Conservation (phyloP, 2,797 vertebrate species). For the Sebastiscus tertius region DNA sequence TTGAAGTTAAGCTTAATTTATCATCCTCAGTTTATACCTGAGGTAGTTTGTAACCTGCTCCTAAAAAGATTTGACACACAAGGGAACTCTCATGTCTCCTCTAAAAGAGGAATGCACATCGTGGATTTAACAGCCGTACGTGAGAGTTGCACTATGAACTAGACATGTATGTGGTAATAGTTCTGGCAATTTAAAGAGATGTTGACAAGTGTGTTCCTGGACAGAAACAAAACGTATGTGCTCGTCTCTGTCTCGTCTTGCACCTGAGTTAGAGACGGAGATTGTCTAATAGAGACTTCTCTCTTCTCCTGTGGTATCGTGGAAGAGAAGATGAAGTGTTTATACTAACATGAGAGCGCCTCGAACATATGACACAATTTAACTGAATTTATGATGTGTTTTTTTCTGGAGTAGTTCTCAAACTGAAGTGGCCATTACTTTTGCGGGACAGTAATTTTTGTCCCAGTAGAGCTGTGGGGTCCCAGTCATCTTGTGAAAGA, state of each 20-base stretch:
- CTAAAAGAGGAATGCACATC: neutral
- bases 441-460: neutral
- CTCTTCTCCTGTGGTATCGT: neutral
- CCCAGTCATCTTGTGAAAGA: neutral
- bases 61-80: neutral
- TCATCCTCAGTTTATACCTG: neutral
- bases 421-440: conserved; percentile 60
- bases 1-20: conserved; percentile 12
- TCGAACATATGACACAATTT: conserved; percentile 15
- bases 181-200: neutral
- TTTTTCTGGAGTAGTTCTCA: conserved; percentile 35
- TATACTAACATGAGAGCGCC: conserved; percentile 40
- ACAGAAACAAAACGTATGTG: neutral
- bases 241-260: neutral
- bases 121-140: neutral
- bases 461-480: neutral
- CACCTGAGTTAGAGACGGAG: neutral
- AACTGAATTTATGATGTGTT: conserved; percentile 60
- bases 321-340: conserved; percentile 37
- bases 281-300: neutral
- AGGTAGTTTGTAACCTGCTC: neutral
- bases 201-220: neutral
- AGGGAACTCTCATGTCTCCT: neutral
- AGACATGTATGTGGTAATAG: neutral
- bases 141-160: neutral